A percentile compares a stretch with the other conserved stretches of the same genome.
phyloP scores from a whole-genome alignment of 1,140 invertebrate genomes.

The Pteromalus puparum region DNA sequence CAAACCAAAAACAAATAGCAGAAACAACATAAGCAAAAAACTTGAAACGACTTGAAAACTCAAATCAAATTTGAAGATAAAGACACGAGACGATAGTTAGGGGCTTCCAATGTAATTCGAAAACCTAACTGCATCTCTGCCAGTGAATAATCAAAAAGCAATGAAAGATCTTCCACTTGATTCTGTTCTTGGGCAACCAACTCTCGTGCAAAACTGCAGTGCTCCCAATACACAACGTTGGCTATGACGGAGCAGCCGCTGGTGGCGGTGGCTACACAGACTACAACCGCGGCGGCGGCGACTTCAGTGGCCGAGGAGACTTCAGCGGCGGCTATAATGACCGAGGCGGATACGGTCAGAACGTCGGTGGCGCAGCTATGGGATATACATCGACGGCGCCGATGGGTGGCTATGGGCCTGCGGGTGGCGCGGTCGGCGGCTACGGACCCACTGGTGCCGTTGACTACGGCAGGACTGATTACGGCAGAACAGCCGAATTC shows the following conservation, averaged over 20 bases:
- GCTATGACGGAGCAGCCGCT: constrained; percentile 69
- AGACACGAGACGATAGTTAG: constrained; percentile 50
- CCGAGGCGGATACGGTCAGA: constrained; percentile 70
- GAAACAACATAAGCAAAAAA: background rate
- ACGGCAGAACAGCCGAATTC: constrained; percentile 69
- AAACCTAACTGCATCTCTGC: constrained; percentile 48
- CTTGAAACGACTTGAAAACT: background rate
- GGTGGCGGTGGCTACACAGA: constrained; percentile 71
- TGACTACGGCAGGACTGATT: constrained; percentile 71
- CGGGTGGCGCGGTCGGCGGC: constrained; percentile 67
- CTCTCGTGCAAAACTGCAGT: constrained; percentile 57
- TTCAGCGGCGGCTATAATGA: constrained; percentile 70
- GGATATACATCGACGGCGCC: constrained; percentile 70
- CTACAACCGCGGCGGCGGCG: constrained; percentile 71
- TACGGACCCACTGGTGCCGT: constrained; percentile 69
- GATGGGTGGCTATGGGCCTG: constrained; percentile 71
- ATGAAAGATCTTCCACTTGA: constrained; percentile 49
- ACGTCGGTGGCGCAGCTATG: constrained; percentile 68
- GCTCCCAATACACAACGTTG: constrained; percentile 68
- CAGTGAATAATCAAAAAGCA: constrained; percentile 43
- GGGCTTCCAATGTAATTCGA: constrained; percentile 45
- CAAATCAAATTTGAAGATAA: constrained; percentile 13
- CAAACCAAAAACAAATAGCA: background rate
- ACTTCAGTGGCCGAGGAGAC: constrained; percentile 69
- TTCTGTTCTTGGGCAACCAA: constrained; percentile 50